Evolutionary conservation across 2,888 invertebrate species (phyloP).

Genomic region (Harpalus rubripes): DNA sequence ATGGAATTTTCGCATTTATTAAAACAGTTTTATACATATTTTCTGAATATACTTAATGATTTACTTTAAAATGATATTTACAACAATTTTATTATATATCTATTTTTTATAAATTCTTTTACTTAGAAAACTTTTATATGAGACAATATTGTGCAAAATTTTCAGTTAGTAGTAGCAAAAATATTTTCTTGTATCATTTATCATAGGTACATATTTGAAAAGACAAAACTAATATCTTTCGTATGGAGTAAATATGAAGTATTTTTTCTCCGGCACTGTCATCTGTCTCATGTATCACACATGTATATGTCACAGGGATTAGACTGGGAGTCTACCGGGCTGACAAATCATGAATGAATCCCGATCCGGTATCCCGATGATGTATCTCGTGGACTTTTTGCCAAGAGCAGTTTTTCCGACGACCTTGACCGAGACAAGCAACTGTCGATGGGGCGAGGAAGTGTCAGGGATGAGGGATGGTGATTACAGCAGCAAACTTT

Average conservation of each 20-base stretch:
- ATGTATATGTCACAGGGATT: conserved; percentile 34
- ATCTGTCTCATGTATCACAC: not conserved
- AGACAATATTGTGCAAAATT: too few species aligned
- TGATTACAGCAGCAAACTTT: conserved; percentile 32
- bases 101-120: too few species aligned
- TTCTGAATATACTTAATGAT: too few species aligned
- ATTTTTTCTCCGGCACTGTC: not conserved
- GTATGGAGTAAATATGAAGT: not conserved
- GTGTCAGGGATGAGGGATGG: conserved; percentile 1
- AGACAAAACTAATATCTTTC: too few species aligned
- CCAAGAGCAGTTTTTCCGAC: conserved; percentile 30
- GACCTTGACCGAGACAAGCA: conserved; percentile 54
- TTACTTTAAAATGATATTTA: too few species aligned
- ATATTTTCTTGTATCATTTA: too few species aligned
- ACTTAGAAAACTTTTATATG: too few species aligned
- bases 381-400: conserved; percentile 55
- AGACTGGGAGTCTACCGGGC: not conserved
- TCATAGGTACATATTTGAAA: too few species aligned
- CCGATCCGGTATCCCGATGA: conserved; percentile 53
- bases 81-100: too few species aligned
- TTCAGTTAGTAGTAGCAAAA: too few species aligned
- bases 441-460: not conserved
- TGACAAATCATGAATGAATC: conserved; percentile 65
- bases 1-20: too few species aligned
- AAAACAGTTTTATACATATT: too few species aligned